Percentiles rank a stretch among this genome's conserved stretches.
Evolutionary conservation across 2,888 invertebrate genomes (phyloP).

Genomic region (Campoletis raptor): DNA sequence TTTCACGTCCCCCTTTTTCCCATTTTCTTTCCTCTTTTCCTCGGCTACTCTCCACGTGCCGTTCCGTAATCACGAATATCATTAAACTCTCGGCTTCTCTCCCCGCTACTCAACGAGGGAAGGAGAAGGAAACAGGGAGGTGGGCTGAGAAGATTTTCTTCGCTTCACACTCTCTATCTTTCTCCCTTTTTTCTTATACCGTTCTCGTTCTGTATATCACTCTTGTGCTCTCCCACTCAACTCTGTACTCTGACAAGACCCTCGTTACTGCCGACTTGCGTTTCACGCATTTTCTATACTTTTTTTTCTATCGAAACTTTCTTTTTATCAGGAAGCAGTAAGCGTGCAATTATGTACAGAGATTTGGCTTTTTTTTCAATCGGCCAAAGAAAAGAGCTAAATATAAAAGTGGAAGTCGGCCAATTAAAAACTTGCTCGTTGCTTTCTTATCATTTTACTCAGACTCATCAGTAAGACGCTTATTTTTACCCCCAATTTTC

Average conservation of each 20-base stretch:
- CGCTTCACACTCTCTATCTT: slow-evolving; percentile 58
- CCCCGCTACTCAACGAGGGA: slow-evolving; percentile 70
- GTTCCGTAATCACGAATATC: slow-evolving; percentile 84
- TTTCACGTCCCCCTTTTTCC: slow-evolving; percentile 64
- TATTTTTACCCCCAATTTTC: background rate
- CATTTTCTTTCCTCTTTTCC: slow-evolving; percentile 67
- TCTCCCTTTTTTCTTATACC: slow-evolving; percentile 58
- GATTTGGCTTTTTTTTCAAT: slow-evolving; percentile 13
- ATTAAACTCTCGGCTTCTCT: slow-evolving; percentile 84
- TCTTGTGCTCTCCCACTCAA: slow-evolving; percentile 40
- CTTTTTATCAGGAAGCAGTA: slow-evolving; percentile 18
- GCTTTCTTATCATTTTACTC: background rate
- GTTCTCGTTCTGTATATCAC: slow-evolving; percentile 44
- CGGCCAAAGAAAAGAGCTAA: background rate
- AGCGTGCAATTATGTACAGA: slow-evolving; percentile 43
- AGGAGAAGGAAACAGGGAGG: background rate
- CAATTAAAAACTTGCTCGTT: background rate
- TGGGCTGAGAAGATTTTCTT: slow-evolving; percentile 70
- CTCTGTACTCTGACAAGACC: slow-evolving; percentile 72
- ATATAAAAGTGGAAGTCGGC: background rate
- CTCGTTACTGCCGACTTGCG: slow-evolving; percentile 76
- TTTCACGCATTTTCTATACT: slow-evolving; percentile 35
- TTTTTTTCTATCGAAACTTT: slow-evolving; percentile 36
- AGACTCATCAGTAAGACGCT: background rate
- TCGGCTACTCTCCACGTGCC: slow-evolving; percentile 80